A percentile compares a stretch with the other conserved stretches of the same genome.
Conservation (phyloP, 2,888 invertebrate species). For the Ennomos quercinarius region DNA sequence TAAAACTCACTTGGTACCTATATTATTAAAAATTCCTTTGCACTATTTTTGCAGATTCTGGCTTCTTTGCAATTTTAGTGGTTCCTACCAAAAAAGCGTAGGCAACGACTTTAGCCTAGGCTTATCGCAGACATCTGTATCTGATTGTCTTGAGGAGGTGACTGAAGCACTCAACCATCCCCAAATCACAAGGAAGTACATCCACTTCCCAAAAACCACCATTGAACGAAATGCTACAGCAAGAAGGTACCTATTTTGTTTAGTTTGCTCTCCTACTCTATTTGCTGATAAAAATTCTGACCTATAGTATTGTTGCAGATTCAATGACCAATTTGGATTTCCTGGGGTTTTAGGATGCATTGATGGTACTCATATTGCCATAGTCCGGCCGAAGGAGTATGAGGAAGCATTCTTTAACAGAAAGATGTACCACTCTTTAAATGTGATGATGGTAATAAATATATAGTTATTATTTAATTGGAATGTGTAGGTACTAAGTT, state of each 20-base stretch:
- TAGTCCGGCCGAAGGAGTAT: slow-evolving; percentile 20
- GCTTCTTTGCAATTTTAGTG: slow-evolving; percentile 17
- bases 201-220: neutral
- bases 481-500: no score
- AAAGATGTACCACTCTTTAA: slow-evolving; percentile 24
- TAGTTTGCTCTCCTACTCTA: no score
- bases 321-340: slow-evolving; percentile 20
- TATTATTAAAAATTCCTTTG: no score
- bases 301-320: slow-evolving; percentile 8
- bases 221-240: neutral
- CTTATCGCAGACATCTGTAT: neutral
- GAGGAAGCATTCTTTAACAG: slow-evolving; percentile 26
- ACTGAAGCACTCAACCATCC: neutral
- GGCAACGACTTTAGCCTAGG: no score
- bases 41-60: slow-evolving; percentile 14
- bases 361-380: slow-evolving; percentile 28
- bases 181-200: neutral
- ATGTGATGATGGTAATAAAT: slow-evolving; percentile 18
- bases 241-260: neutral
- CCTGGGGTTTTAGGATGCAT: slow-evolving; percentile 18
- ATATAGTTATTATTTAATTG: slow-evolving; percentile 1
- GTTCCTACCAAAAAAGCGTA: slow-evolving; percentile 12
- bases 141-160: neutral
- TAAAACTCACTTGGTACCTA: no score
- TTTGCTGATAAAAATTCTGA: neutral